These are phyloP conservation scores for Intellagama lesueurii DNA, from an alignment of 2,797 vertebrate genomes.

Conservation along the genomic window DNA sequence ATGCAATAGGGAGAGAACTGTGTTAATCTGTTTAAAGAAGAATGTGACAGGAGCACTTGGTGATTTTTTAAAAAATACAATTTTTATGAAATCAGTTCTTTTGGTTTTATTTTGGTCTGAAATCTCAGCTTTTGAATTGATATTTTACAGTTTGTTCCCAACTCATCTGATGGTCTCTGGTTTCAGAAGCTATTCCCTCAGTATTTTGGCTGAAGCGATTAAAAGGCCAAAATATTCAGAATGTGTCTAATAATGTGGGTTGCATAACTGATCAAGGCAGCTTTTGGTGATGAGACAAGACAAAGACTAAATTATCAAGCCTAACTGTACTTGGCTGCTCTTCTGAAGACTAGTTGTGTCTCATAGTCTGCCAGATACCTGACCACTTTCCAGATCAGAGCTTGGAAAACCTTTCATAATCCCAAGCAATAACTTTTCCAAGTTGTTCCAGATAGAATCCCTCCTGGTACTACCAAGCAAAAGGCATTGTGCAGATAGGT, in stretches of 20 bases:
- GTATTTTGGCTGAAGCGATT: not conserved
- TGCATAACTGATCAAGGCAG: not conserved
- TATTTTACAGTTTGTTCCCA: slow-evolving; percentile 19
- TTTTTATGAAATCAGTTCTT: not conserved
- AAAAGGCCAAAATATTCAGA: too few species aligned
- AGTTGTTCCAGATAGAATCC: not conserved
- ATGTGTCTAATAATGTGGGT: slow-evolving; percentile 25
- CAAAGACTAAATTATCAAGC: not conserved
- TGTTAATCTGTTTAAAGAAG: slow-evolving; percentile 16
- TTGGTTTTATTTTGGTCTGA: slow-evolving; percentile 19
- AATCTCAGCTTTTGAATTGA: slow-evolving; percentile 30
- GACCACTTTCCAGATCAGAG: not conserved
- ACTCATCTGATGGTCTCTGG: not conserved
- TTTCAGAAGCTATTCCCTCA: slow-evolving; percentile 26
- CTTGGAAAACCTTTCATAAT: not conserved
- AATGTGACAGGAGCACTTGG: slow-evolving; percentile 48
- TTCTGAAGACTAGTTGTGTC: not conserved
- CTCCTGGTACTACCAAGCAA: too few species aligned
- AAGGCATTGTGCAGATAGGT: too few species aligned
- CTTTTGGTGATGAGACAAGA: not conserved
- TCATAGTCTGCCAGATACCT: not conserved
- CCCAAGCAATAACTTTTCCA: not conserved
- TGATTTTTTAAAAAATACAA: not conserved
- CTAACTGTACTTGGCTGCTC: not conserved
- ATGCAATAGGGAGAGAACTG: slow-evolving; percentile 38